Percentiles rank a stretch among this genome's conserved stretches.
Conservation (phyloP, 92 coral and sea anemone genomes). For the Paramuricea clavata region DNA sequence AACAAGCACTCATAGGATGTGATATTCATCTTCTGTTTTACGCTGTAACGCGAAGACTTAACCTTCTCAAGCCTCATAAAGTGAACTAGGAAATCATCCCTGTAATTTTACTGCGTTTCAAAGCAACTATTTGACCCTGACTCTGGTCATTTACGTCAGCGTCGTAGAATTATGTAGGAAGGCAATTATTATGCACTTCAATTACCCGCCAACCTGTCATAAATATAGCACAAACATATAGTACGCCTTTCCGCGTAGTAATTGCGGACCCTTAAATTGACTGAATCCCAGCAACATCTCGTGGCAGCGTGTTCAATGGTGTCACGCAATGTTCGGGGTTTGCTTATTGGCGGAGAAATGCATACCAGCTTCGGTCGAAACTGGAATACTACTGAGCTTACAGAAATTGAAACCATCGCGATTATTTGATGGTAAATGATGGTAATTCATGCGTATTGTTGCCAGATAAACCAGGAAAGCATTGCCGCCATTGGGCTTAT, state of each 20-base stretch:
- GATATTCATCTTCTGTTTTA: not conserved
- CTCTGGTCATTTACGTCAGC: not conserved
- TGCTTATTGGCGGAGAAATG: not conserved
- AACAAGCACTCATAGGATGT: not conserved
- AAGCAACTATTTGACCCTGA: no score
- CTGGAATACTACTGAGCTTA: not conserved
- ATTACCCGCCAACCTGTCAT: not conserved
- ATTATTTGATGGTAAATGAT: no score
- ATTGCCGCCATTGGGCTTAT: no score
- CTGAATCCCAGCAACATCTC: not conserved
- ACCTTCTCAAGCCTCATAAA: not conserved
- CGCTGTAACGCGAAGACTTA: not conserved
- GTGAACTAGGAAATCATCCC: not conserved
- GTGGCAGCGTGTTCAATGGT: not conserved
- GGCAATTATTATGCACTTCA: not conserved
- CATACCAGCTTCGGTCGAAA: not conserved
- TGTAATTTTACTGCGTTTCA: not conserved
- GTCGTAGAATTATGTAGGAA: not conserved
- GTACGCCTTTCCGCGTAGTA: not conserved
- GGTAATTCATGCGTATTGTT: not conserved
- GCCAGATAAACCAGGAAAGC: not conserved
- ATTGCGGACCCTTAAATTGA: not conserved
- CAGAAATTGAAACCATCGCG: not conserved
- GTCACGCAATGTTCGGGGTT: not conserved
- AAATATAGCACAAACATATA: not conserved